These are phyloP conservation scores for Mormyrus proboscirostris DNA, from an alignment of 2,797 vertebrate species.

Conservation along the genomic window DNA sequence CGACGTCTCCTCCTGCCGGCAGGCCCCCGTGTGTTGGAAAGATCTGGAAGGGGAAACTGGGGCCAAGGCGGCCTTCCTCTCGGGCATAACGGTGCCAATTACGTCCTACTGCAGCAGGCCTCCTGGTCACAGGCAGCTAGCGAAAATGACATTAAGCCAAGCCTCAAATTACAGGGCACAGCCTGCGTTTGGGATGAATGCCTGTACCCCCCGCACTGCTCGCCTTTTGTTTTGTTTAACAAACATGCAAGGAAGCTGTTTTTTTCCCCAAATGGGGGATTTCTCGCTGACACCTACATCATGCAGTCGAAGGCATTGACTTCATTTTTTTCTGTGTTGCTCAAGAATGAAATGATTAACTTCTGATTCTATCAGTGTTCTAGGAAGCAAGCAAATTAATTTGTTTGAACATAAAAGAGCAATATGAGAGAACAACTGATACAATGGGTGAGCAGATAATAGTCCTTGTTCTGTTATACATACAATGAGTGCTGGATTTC, in stretches of 20 bases:
- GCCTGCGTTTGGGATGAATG: neutral
- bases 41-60: neutral
- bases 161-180: slow-evolving; percentile 3
- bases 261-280: neutral
- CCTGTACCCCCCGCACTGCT: neutral
- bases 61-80: neutral
- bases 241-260: neutral
- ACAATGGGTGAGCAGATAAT: neutral
- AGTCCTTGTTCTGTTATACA: neutral
- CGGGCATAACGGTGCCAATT: neutral
- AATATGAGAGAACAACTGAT: neutral
- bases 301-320: neutral
- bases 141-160: slow-evolving; percentile 3
- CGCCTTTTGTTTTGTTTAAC: slow-evolving; percentile 5
- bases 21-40: neutral
- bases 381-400: neutral
- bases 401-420: neutral
- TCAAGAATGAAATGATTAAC: neutral
- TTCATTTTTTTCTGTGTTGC: neutral
- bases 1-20: neutral
- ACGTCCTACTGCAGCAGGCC: neutral
- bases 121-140: neutral
- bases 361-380: neutral
- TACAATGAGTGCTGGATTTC: neutral
- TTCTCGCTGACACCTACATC: neutral